phyloP scores from a whole-genome alignment of 2,113 vertebrate species.

The Orycteropus afer region DNA sequence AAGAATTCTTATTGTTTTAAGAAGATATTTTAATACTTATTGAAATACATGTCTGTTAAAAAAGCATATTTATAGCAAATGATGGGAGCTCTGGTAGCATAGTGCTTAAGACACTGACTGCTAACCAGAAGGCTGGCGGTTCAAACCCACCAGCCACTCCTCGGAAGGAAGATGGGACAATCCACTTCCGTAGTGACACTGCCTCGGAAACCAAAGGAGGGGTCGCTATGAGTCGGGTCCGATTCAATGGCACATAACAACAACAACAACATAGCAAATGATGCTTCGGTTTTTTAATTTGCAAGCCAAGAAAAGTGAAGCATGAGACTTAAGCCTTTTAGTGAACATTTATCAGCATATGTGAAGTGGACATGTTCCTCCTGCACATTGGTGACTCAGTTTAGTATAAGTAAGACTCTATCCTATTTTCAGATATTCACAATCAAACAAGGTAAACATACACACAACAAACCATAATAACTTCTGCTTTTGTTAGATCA shows the following conservation, averaged over 20 bases:
- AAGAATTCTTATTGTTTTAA: neutral
- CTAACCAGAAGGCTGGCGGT: too few relatives aligned
- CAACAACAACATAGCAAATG: neutral
- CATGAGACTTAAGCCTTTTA: neutral
- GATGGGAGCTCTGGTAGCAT: too few relatives aligned
- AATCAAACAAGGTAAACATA: neutral
- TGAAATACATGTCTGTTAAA: neutral
- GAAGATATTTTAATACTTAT: neutral
- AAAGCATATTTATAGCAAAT: neutral
- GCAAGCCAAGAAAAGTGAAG: neutral
- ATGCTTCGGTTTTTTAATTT: neutral
- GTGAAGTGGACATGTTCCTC: neutral
- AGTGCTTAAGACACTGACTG: too few relatives aligned
- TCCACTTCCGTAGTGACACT: too few relatives aligned
- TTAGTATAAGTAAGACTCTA: neutral
- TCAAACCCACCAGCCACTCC: too few relatives aligned
- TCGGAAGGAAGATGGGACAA: too few relatives aligned
- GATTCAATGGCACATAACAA: too few relatives aligned
- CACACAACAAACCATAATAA: neutral
- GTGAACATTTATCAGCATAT: neutral
- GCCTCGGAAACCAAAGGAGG: too few relatives aligned
- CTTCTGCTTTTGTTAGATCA: neutral
- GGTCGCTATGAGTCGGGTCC: too few relatives aligned
- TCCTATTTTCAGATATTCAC: neutral
- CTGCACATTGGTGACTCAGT: too few relatives aligned